Base-by-base conservation (phyloP, 2,888 invertebrate genomes). In the Molorchus minor region DNA sequence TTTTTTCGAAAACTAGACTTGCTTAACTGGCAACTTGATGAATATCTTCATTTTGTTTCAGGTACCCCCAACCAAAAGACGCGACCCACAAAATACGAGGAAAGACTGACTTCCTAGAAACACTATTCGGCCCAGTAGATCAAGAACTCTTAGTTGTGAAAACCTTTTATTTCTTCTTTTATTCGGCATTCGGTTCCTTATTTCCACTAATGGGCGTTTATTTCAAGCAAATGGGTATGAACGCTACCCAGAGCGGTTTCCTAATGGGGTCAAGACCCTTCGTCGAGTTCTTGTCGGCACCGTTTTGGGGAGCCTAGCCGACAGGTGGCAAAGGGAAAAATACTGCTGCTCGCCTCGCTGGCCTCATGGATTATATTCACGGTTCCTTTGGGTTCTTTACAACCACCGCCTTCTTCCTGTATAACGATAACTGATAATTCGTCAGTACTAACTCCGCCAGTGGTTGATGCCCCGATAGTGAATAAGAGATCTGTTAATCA, bases 141-240 rank as follows among this genome's bases (percentile, higher is more conserved):
- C 93, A 92, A 71, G 96, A 97, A 80, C 84, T 99, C 51, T 86
- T 98, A 69, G 91, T 96, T 53, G 96, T 96, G 70, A 98, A 99
- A 82, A 91, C 94, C 16, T 99, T 99, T 82, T 99, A 99, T 81
- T 98, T 99, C 83, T 98, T 98, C 86, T 99, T 98, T 84, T 99
- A 98, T 82, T 96, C 98, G 36, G 98, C 98, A 1, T 99, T 99
- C 79, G 99, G 99, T 3, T 96, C 96, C 0, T 86, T 99, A 12
- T 99, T 98, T 79, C 99, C 99, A 0, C 84, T 99, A 62, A 94
- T 99, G 91, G 98, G 97, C 30, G 95, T 99, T 41, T 99, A 98
- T 83, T 99, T 99, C 85, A 99, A 99, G 83, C 98, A 98, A 84
- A 92, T 98, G 90, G 80, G 77, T 15, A 97, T 99, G 96, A 98